Evolutionary conservation across 2,888 invertebrate species (phyloP), one percentile per base, ranked within the genome.

Genomic region (Nomada fabriciana): DNA sequence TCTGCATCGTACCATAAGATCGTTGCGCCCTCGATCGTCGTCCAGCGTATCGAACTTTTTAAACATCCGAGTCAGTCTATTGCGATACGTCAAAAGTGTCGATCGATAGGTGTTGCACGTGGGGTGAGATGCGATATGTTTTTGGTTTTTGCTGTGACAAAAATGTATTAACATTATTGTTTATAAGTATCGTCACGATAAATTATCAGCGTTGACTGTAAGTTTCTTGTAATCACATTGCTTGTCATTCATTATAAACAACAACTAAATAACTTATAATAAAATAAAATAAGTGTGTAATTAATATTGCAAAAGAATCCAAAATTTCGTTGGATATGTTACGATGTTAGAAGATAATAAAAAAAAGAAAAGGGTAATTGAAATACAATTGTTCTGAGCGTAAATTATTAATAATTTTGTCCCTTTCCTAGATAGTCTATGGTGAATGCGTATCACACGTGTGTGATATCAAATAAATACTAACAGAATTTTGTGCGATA

Each of bases 11-110:
- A 47, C 9, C 18, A 42, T 23, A 64, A 52, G 47, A 57, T 63
- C 1, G 77, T 55, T 60, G 55, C 76, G 70, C 78, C 68, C 67
- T 50, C 57, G 42, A 50, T n/a, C 1, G n/a, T 63, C 18, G 23
- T 13, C 7, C 18, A 9, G 11, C 2, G 13, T 25, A 15, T 65
- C 43, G n/a, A 65, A 71, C 71, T 77, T 55, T 60, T 69, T 18
- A 18, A 10, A 68, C 36, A 36, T 57, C 23, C 61, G n/a, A 1
- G 20, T 5, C 25, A n/a, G 23, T 50, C 20, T 20, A 15, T 43
- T 2, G n/a, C 20, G 25, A 3, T 29, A 23, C 25, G 20, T n/a
- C 7, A 43, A 1, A 1, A 23, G 11, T 29, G 36, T 57, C 23
- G 50, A 47, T 47, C 36, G 36, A 36, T 36, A 7, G 36, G 36